Percentiles rank a stretch among this genome's conserved stretches.
Conservation (phyloP, 2,888 invertebrate species). For the Cerastis leucographa region DNA sequence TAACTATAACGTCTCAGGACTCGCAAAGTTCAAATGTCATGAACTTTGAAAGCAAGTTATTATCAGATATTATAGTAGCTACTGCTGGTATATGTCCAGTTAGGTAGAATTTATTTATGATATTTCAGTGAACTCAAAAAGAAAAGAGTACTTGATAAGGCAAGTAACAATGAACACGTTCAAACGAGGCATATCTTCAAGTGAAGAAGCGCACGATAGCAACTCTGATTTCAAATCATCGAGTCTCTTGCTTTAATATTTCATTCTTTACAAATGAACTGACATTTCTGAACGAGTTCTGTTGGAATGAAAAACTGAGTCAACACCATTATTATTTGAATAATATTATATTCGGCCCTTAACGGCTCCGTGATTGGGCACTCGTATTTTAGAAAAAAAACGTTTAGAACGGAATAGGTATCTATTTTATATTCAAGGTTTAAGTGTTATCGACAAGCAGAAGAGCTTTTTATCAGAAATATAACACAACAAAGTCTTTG, state of each 20-base stretch:
- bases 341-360: slow-evolving; percentile 68
- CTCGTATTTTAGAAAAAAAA: slow-evolving; percentile 37
- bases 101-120: neutral
- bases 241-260: slow-evolving; percentile 82
- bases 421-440: slow-evolving; percentile 46
- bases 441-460: slow-evolving; percentile 27
- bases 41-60: slow-evolving; percentile 28
- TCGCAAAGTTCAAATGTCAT: slow-evolving; percentile 28
- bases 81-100: neutral
- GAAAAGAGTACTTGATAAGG: neutral
- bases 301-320: slow-evolving; percentile 77
- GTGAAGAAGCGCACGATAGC: slow-evolving; percentile 74
- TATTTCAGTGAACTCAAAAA: neutral
- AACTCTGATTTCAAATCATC: slow-evolving; percentile 82
- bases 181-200: slow-evolving; percentile 74
- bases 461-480: slow-evolving; percentile 32
- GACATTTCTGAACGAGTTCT: slow-evolving; percentile 79
- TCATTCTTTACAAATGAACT: slow-evolving; percentile 84
- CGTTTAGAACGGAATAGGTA: slow-evolving; percentile 30
- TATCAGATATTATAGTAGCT: neutral
- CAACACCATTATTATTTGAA: slow-evolving; percentile 77
- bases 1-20: slow-evolving; percentile 29
- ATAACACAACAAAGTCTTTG: slow-evolving; percentile 17
- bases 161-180: slow-evolving; percentile 34
- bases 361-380: slow-evolving; percentile 52